Evolutionary conservation across 2,888 invertebrate species (phyloP).

Genomic region (Oithona nana): DNA sequence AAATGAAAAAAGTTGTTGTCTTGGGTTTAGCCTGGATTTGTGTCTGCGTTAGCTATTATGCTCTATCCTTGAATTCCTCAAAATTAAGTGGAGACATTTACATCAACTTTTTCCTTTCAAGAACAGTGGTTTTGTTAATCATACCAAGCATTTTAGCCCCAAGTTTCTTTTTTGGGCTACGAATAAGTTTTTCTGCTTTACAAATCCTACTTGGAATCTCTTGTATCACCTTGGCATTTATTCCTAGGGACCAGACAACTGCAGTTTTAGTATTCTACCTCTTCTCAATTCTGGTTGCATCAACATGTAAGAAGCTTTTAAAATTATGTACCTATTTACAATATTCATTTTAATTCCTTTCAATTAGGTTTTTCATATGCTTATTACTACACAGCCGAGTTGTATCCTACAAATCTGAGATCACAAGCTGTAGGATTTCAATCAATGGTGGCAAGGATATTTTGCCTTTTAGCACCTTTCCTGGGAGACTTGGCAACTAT

Average conservation of each 20-base stretch:
- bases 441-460: slow-evolving; percentile 21
- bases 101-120: slow-evolving; percentile 4
- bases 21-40: slow-evolving; percentile 1
- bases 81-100: slow-evolving; percentile 3
- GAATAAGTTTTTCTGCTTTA: no score
- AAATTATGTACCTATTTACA: no score
- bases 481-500: slow-evolving; percentile 19
- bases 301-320: no score
- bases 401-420: slow-evolving; percentile 21
- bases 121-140: no score
- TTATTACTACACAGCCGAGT: slow-evolving; percentile 20
- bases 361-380: no score
- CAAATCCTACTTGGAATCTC: not conserved
- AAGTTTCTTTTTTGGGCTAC: no score
- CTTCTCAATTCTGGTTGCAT: not conserved
- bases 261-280: not conserved
- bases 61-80: slow-evolving; percentile 3
- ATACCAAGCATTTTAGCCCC: no score
- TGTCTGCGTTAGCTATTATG: slow-evolving; percentile 1
- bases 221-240: slow-evolving; percentile 3
- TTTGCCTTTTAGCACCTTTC: slow-evolving; percentile 20
- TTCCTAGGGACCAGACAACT: not conserved
- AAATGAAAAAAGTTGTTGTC: not conserved
- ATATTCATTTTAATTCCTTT: no score
- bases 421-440: slow-evolving; percentile 20